Base-by-base conservation (phyloP, 2,888 invertebrate species). In the Nematopogon swammerdamellus region DNA sequence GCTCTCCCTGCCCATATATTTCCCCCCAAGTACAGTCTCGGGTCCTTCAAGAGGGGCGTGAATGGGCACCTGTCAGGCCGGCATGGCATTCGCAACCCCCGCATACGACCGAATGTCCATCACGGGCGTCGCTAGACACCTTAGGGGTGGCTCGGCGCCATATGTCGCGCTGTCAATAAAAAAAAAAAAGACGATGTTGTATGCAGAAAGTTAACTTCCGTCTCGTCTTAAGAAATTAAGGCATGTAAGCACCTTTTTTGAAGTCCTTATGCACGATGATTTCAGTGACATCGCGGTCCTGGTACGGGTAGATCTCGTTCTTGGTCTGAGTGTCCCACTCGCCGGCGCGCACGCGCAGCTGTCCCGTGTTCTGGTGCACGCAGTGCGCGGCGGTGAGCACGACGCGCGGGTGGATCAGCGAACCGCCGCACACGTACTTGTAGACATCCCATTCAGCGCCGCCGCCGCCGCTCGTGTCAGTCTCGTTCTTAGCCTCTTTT, bases 311-410 rank as follows among this genome's bases (percentile, higher is more conserved):
- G 1, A 86, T 75, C 61, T 92, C 92, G 46, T 80, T 81, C 36
- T 81, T 85, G 0, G 85, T 86, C 64, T 89, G 88, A 0, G 91
- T 89, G 67, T 92, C 91, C 91, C 92, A 92, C 69, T 92, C 92
- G 0, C 92, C 92, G 1, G 88, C 86, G 0, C 92, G 80, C 2
- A 89, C 72, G 43, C 65, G 60, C 2, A 81, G 58, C 42, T 58
- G 48, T 18, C 54, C 49, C 0, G 61, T 52, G 30, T 54, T 62
- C 62, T 51, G 61, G 70, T 10, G 60, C 18, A 91, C 85, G 62
- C 90, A 89, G 67, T 95, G 94, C 0, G 91, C 92, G 0, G 91
- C 90, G 0, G 94, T 94, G 3, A 94, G 62, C 0, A 91, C 89
- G 0, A 89, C 89, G 48, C 74, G 75, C 0, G 85, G 86, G 54